Base-by-base conservation (phyloP, 1,140 invertebrate species). In the Melitaea cinxia region DNA sequence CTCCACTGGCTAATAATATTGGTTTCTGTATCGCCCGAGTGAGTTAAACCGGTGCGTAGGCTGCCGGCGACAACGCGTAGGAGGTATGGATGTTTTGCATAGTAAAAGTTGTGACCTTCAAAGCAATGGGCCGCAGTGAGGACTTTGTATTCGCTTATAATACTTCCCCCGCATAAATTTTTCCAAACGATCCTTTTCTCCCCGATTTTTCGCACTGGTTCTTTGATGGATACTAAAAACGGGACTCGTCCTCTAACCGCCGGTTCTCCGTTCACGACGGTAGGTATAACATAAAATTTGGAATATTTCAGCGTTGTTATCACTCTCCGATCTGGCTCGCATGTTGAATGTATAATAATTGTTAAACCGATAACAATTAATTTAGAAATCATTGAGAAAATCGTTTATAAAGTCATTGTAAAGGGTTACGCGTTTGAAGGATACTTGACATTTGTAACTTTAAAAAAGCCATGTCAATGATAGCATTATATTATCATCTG, bases 91-190 rank as follows among this genome's bases (percentile, higher is more conserved):
- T 73, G 45, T 24, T 57, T 65, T 0, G 53, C 37, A 30, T 78
- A 85, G 19, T 59, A 73, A 49, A 75, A 86, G 42, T 82, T 45
- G n/a, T 73, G 60, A 1, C 59, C 65, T 72, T 86, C 83, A 21
- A 86, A 86, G 37, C 83, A 86, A 49, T 86, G 83, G 0, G 83
- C 83, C 0, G 83, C 83, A 33, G 83, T 81, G 2, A 86, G 26
- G 0, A 86, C 75, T 9, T 65, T 81, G 0, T 3, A 9, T 26
- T 61, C 42, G 12, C 63, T 37, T 14, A 86, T 86, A 12, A 86
- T 84, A 52, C 80, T 86, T 3, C 83, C 80, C 0, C 83, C 83
- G 17, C 83, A 86, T 1, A 84, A 49, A 45, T 79, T 86, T 12
- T 50, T 72, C 80, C 81, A 85, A 14, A 78, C 24, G 0, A 53